Conservation (phyloP, 2,888 invertebrate species). For the Blomia tropicalis region DNA sequence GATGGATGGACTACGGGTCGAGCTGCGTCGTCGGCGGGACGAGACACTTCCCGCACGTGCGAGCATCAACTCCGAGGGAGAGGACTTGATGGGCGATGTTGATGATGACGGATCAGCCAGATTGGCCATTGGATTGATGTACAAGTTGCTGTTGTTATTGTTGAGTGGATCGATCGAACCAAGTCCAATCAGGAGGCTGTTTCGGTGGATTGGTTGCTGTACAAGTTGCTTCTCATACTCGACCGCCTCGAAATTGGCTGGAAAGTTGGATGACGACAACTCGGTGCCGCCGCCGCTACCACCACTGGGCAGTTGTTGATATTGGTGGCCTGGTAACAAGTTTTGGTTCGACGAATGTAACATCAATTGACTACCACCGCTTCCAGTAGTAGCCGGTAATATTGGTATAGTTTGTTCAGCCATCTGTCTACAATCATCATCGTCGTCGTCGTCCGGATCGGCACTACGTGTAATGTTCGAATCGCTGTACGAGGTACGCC, state of each 20-base stretch:
- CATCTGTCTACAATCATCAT: neutral
- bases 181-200: neutral
- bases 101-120: neutral
- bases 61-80: constrained; percentile 8
- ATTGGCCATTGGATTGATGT: constrained; percentile 1
- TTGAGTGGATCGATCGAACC: neutral
- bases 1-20: constrained; percentile 6
- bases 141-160: neutral
- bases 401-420: neutral
- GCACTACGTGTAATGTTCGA: constrained; percentile 17
- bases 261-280: neutral
- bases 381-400: too few relatives aligned
- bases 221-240: neutral
- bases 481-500: constrained; percentile 28
- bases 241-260: neutral
- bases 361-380: neutral
- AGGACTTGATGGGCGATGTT: neutral
- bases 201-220: neutral
- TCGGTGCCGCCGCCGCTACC: too few relatives aligned
- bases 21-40: neutral
- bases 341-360: neutral
- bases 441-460: neutral
- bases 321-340: too few relatives aligned
- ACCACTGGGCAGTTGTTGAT: neutral
- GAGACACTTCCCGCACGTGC: neutral